Percentiles rank a stretch among this genome's conserved stretches.
Conservation (phyloP, 2,888 invertebrate genomes). For the Diarsia rubi region DNA sequence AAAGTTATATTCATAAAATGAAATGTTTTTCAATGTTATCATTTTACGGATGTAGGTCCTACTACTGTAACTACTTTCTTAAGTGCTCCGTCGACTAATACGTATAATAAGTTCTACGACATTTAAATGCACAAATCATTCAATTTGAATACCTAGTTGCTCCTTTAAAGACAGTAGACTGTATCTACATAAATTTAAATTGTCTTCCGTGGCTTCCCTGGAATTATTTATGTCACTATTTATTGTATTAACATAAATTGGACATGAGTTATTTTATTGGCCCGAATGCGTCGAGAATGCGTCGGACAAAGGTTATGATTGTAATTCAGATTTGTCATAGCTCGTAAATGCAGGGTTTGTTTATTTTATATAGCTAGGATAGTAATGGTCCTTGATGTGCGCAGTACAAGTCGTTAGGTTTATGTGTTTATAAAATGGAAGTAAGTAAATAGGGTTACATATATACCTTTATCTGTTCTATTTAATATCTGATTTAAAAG, state of each 20-base stretch:
- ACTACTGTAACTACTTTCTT: conserved; percentile 19
- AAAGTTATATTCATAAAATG: conserved; percentile 3
- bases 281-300: conserved; percentile 85
- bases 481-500: conserved; percentile 14
- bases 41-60: background rate
- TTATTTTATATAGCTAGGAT: conserved; percentile 74
- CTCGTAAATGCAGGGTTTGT: conserved; percentile 86
- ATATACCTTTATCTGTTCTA: too few species aligned
- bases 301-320: conserved; percentile 87
- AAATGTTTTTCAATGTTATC: too few species aligned
- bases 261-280: conserved; percentile 90
- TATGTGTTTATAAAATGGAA: conserved; percentile 44
- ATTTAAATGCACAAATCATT: conserved; percentile 79
- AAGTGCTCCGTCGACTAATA: conserved; percentile 35
- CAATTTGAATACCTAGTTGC: conserved; percentile 75
- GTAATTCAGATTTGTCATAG: conserved; percentile 89
- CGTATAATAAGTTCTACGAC: conserved; percentile 42
- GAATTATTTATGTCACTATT: conserved; percentile 89
- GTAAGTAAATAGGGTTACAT: conserved; percentile 3
- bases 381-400: conserved; percentile 54
- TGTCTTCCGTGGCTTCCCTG: conserved; percentile 83
- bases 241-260: conserved; percentile 91
- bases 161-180: conserved; percentile 78
- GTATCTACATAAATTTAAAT: conserved; percentile 88
- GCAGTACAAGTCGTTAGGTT: conserved; percentile 63